Evolutionary conservation across 2,797 vertebrate species (phyloP), one percentile per base, ranked within the genome.

Genomic region (Cygnus olor): DNA sequence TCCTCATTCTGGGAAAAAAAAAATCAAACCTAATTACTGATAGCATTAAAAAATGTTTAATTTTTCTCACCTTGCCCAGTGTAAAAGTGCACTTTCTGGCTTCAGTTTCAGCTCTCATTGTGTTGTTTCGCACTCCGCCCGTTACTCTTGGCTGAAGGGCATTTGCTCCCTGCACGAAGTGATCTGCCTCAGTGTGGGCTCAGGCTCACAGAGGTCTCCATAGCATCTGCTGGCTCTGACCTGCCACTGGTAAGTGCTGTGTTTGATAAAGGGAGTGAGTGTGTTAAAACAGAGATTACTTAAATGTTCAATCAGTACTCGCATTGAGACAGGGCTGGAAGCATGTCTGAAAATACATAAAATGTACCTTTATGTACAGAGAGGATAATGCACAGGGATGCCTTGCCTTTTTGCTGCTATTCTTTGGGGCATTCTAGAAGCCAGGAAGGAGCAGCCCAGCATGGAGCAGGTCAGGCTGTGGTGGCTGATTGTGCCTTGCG

Each of bases 321-420:
- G 14, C 14, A n/a, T 2, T 18, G 9, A 70, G 57, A 20, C 3
- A 1, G 32, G 27, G 14, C 19, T 63, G 54, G 38, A 88, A 13
- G 16, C 22, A 4, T 12, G 10, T 15, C 47, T 91, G 70, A 47
- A 65, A 69, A 40, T 14, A 25, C 2, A 34, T n/a, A 0, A 4
- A 3, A 1, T n/a, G 2, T 14, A 9, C 20, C 8, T 87, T 42
- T 27, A 11, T n/a, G 30, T 30, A 24, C 0, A 0, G 20, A 44
- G n/a, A 54, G n/a, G 16, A 10, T 12, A 45, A 74, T 14, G 36
- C n/a, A 47, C 9, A 42, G 57, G 16, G 30, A 11, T 20, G 18
- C 1, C 3, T 58, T 20, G 16, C 1, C 3, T 58, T 58, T 32
- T 24, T 8, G 4, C 14, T 22, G 17, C 9, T 30, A 0, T 14